Percentiles rank a stretch among this genome's conserved stretches.
Conservation (phyloP, 2,888 invertebrate species). For the Pilophorus perplexus region DNA sequence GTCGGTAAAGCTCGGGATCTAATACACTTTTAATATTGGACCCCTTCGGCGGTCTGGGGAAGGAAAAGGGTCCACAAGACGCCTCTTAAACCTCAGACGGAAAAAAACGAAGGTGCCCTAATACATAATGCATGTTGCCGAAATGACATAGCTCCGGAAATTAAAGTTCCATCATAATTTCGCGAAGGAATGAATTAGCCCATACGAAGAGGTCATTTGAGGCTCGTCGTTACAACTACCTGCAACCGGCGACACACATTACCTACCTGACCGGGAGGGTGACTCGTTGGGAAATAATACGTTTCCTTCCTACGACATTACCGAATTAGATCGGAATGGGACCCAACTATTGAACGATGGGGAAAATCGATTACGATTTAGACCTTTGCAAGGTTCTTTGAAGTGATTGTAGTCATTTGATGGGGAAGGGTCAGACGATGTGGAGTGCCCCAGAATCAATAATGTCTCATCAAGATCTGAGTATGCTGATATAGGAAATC, state of each 20-base stretch:
- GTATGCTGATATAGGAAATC: too few relatives aligned
- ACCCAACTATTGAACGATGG: too few relatives aligned
- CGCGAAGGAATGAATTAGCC: conserved; percentile 27
- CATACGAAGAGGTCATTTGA: conserved; percentile 2
- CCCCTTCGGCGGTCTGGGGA: conserved; percentile 2
- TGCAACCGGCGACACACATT: conserved; percentile 6
- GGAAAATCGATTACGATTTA: too few relatives aligned
- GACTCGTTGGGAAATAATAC: conserved; percentile 8
- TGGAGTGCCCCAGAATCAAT: too few relatives aligned
- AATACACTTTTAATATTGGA: conserved; percentile 15
- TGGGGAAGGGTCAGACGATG: too few relatives aligned
- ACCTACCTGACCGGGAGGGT: background rate
- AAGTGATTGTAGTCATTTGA: too few relatives aligned
- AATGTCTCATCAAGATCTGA: too few relatives aligned
- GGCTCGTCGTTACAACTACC: background rate
- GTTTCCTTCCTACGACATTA: conserved; percentile 10
- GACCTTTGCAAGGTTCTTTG: too few relatives aligned
- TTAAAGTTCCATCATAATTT: conserved; percentile 36
- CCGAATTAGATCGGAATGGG: conserved; percentile 15
- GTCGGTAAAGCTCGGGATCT: conserved; percentile 8
- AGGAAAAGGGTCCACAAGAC: background rate
- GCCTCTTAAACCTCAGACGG: background rate
- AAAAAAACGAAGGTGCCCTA: conserved; percentile 5
- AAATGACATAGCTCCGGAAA: conserved; percentile 31
- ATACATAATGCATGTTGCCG: conserved; percentile 34